phyloP scores from a whole-genome alignment of 2,888 invertebrate genomes.

The Philonicus albiceps region DNA sequence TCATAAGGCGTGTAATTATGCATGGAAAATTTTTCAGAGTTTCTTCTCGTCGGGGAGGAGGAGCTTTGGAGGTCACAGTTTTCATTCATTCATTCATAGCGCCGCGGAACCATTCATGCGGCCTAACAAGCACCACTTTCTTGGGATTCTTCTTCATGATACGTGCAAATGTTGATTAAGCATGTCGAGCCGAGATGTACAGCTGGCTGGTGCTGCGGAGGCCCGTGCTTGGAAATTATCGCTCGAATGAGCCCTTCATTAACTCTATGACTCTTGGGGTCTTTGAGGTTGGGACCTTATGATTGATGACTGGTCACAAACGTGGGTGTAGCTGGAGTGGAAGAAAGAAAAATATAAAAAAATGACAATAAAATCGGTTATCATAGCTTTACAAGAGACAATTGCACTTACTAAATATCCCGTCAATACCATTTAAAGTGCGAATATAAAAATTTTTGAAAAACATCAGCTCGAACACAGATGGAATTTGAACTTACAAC shows the following conservation, averaged over 20 bases:
- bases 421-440: no score
- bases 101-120: neutral
- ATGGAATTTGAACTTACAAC: no score
- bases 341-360: neutral
- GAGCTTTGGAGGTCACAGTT: neutral
- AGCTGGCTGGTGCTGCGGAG: neutral
- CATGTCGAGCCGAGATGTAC: neutral
- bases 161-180: neutral
- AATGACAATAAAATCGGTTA: no score
- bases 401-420: no score
- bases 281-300: neutral
- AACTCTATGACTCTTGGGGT: neutral
- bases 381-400: no score
- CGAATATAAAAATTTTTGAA: no score
- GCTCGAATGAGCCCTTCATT: neutral
- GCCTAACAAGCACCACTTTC: neutral
- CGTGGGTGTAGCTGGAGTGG: neutral
- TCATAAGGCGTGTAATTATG: neutral
- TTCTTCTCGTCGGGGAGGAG: neutral
- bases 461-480: no score
- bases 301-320: neutral
- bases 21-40: neutral
- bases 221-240: neutral
- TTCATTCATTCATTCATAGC: neutral
- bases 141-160: neutral